These are phyloP conservation scores for Ochotona princeps DNA, from an alignment of 2,113 vertebrate genomes.

Conservation along the genomic window DNA sequence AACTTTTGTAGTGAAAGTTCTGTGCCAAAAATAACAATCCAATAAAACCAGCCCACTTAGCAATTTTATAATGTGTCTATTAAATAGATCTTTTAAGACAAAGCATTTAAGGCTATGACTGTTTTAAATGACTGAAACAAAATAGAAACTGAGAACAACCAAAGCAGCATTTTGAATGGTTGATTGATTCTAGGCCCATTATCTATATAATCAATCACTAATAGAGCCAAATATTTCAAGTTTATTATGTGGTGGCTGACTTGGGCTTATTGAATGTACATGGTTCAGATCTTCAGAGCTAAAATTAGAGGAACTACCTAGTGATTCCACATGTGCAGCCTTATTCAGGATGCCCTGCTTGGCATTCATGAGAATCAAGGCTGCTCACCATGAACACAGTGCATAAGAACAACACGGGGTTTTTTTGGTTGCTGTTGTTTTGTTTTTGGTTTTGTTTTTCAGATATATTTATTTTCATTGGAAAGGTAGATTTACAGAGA, in stretches of 20 bases:
- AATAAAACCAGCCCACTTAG: slow-evolving; percentile 46
- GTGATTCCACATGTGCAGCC: neutral
- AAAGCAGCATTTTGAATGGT: neutral
- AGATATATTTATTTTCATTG: too few relatives aligned
- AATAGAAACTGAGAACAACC: neutral
- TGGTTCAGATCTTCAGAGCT: neutral
- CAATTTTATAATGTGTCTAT: slow-evolving; percentile 39
- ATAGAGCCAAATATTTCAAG: neutral
- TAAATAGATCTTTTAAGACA: slow-evolving; percentile 28
- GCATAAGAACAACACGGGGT: neutral
- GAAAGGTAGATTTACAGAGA: too few relatives aligned
- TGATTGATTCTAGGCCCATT: neutral
- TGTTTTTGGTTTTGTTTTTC: too few relatives aligned
- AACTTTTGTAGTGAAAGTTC: slow-evolving; percentile 5
- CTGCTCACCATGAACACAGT: rapidly evolving
- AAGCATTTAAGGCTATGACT: neutral
- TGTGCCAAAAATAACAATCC: slow-evolving; percentile 24
- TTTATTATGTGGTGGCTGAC: neutral
- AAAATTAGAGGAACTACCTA: neutral
- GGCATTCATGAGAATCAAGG: neutral
- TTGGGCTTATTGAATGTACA: neutral
- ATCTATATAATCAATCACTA: neutral
- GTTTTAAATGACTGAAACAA: slow-evolving; percentile 14
- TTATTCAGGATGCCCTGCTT: neutral
- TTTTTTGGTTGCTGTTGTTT: too few relatives aligned